Evolutionary conservation across 2,888 invertebrate genomes (phyloP), one percentile per base, ranked within the genome.

Genomic region (Catocala sponsa): DNA sequence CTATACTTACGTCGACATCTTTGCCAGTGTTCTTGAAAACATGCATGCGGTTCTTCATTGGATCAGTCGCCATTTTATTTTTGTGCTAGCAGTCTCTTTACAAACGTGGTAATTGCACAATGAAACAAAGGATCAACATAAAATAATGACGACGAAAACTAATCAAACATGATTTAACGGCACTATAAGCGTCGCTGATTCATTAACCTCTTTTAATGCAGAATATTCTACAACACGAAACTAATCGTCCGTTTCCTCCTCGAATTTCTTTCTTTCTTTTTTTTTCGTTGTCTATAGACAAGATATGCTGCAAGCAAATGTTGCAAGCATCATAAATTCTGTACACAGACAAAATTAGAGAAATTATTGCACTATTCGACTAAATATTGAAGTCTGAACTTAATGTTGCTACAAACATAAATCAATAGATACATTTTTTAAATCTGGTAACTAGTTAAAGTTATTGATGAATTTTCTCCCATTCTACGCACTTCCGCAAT

Each of bases 1-100:
- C 5, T n/a, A 59, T 68, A 97, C 98, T 97, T 96, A 99, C 99
- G 95, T 99, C 99, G 95, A 98, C 98, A 96, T 99, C 99, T 96
- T 99, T 99, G 88, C 99, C 99, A 96, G 98, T 98, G 96, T 99
- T 99, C 97, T 99, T 99, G 95, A 98, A 99, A 91, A 97, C 97
- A 94, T 97, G 97, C 96, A 98, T 97, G 95, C 98, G 97, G 96
- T 97, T 97, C 96, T 97, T 97, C 95, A 95, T 95, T 94, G 95
- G 96, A 93, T 96, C 96, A 91, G 96, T 96, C 96, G 96, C 96
- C 97, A 97, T 97, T 96, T 96, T 97, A 93, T 87, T 86, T 88
- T 86, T 87, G 86, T 89, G 88, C 82, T 90, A 81, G 84, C 85
- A 85, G 86, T 85, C 83, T 82, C 81, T 81, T 82, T 83, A 78